Evolutionary conservation across 2,797 vertebrate species (phyloP), one percentile per base, ranked within the genome.

Genomic region (Enteromius fasciolatus): DNA sequence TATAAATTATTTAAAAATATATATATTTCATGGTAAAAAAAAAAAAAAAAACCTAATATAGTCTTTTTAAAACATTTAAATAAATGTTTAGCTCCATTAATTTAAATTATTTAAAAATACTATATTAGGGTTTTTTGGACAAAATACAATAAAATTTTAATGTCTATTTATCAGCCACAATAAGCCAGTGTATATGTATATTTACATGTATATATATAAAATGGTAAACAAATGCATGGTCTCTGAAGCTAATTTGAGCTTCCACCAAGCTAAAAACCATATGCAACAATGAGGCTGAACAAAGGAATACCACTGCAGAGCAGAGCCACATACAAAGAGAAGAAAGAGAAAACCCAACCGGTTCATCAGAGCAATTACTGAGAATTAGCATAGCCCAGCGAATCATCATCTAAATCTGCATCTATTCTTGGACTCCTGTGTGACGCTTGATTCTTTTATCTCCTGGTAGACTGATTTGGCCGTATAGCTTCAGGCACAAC

Each of bases 281-380:
- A 80, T 76, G 59, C 28, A 76, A 70, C 52, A 74, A 78, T 57
- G 36, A 57, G 46, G 48, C 41, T 52, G 68, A 80, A 85, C 82
- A 85, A 85, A 81, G 33, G 41, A 64, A 48, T 14, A 77, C 59
- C 68, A 28, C 20, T 69, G 54, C 20, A 72, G 50, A 50, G 63
- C 69, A 54, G 31, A 72, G 33, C 25, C 69, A 82, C 41, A 46
- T 5, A 46, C 72, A 78, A 46, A 80, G 46, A 73, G 70, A 59
- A 76, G 39, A 78, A 84, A 84, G 74, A 39, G 67, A 69, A 83
- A 75, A 54, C 17, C 63, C 44, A 41, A 59, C 41, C 28, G 59
- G 78, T 39, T 66, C 39, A 64, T 73, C 41, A 48, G 39, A 61
- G 77, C 69, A 63, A 59, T 78, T 78, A 61, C 78, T 25, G 25